Conservation (phyloP, 2,113 vertebrate species). For the Dipodomys ordii region DNA sequence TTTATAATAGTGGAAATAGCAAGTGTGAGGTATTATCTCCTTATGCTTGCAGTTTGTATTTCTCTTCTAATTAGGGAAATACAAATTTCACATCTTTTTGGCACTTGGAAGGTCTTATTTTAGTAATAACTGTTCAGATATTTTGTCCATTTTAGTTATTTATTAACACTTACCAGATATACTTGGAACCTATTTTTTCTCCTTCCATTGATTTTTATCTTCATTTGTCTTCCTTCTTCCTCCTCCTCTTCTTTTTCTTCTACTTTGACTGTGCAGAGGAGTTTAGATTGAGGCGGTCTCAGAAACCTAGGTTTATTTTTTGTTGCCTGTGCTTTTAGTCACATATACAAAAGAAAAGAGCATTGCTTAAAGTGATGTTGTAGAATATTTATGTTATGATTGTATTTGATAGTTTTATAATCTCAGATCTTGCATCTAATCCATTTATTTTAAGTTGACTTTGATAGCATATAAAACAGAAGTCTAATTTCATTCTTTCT, state of each 20-base stretch:
- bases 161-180: background rate
- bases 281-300: background rate
- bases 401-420: background rate
- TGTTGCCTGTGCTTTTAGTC: no score
- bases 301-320: no score
- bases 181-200: background rate
- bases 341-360: background rate
- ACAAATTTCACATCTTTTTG: no score
- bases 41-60: background rate
- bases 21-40: background rate
- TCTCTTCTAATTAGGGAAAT: background rate
- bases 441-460: background rate
- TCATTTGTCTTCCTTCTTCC: no score
- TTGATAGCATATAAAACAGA: background rate
- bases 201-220: no score
- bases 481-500: background rate
- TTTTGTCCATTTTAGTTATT: background rate
- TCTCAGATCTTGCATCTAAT: background rate
- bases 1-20: background rate
- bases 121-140: background rate
- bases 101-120: background rate
- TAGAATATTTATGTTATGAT: background rate
- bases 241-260: no score
- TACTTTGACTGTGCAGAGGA: background rate
- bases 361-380: background rate